Percentiles rank a stretch among this genome's conserved stretches.
Conservation (phyloP, 2,888 invertebrate species). For the Eulithis prunata region DNA sequence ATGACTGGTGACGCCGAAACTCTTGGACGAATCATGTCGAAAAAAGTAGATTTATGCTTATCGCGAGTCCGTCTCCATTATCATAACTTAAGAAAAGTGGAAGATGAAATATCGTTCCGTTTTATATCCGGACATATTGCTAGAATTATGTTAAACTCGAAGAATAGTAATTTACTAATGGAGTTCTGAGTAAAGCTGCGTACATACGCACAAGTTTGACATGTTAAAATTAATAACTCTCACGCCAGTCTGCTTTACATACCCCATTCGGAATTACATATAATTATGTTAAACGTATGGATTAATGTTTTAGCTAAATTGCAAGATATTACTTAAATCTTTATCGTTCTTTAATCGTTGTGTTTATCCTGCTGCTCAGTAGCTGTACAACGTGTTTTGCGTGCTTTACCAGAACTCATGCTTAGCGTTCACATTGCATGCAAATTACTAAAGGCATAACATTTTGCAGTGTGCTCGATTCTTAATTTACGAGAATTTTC, state of each 20-base stretch:
- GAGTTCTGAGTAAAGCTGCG: conserved; percentile 46
- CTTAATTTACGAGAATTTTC: conserved; percentile 18
- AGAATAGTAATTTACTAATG: conserved; percentile 67
- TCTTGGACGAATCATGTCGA: conserved; percentile 46
- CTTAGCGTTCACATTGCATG: neutral
- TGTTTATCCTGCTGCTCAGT: too few species aligned
- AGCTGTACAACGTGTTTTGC: too few species aligned
- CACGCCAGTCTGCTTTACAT: conserved; percentile 3
- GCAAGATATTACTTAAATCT: too few species aligned
- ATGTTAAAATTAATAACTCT: conserved; percentile 18
- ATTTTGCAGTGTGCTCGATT: neutral
- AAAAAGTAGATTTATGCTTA: conserved; percentile 58
- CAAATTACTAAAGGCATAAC: neutral
- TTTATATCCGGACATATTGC: conserved; percentile 60
- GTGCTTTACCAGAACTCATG: too few species aligned
- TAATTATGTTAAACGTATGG: too few species aligned
- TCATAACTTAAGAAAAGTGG: conserved; percentile 64
- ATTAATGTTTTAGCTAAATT: too few species aligned
- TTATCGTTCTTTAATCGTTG: too few species aligned
- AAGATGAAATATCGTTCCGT: conserved; percentile 54
- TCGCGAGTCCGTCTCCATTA: conserved; percentile 59
- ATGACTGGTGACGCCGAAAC: conserved; percentile 45
- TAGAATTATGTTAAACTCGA: conserved; percentile 52
- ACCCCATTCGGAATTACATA: neutral
- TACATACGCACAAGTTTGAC: conserved; percentile 46